Percentiles rank a stretch among this genome's conserved stretches.
Evolutionary conservation across 2,113 vertebrate species (phyloP).

Genomic region (Ictidomys tridecemlineatus): DNA sequence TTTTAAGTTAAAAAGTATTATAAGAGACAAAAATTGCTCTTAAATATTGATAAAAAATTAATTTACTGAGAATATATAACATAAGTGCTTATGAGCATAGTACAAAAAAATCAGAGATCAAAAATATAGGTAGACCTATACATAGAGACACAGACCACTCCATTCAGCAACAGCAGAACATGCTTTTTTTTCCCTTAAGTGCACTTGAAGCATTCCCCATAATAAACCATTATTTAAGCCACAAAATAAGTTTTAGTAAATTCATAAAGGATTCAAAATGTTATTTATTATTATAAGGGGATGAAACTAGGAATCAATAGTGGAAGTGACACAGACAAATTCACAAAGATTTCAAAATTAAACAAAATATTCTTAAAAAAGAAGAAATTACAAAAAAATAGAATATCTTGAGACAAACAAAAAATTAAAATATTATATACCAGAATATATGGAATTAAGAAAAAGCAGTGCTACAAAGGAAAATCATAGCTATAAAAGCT

Average conservation of each 20-base stretch:
- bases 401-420: not conserved
- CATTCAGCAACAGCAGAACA: not conserved
- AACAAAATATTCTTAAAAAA: not conserved
- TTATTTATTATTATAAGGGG: not conserved
- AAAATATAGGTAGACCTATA: not conserved
- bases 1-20: constrained; percentile 25
- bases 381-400: not conserved
- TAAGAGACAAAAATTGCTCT: not conserved
- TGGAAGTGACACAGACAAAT: not conserved
- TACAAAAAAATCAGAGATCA: not conserved
- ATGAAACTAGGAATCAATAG: not conserved
- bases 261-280: not conserved
- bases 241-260: not conserved
- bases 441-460: not conserved
- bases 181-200: not conserved
- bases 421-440: not conserved
- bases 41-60: not conserved
- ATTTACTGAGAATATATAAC: not conserved
- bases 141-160: not conserved
- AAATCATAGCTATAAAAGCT: not conserved
- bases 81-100: not conserved
- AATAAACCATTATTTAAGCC: not conserved
- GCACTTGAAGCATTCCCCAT: not conserved
- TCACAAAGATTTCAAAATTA: not conserved
- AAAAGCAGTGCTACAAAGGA: not conserved